phyloP scores from a whole-genome alignment of 2,797 vertebrate species.

The Amphiprion clarkii region DNA sequence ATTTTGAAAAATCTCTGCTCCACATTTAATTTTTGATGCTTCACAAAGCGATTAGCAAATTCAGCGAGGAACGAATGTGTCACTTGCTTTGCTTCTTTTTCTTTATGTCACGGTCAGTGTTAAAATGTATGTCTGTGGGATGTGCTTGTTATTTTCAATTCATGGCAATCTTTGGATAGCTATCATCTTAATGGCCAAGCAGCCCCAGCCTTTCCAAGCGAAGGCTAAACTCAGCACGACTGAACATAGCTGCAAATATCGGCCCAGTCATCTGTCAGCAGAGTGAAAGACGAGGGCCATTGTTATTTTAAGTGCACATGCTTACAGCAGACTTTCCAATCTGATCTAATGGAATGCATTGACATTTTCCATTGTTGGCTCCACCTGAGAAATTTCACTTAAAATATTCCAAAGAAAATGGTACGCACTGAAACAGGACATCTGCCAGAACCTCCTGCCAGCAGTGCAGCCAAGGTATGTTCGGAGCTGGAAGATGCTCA shows the following conservation, averaged over 20 bases:
- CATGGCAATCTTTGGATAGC: conserved; percentile 47
- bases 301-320: conserved; percentile 74
- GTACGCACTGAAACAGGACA: conserved; percentile 27
- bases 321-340: conserved; percentile 64
- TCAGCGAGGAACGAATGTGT: background rate
- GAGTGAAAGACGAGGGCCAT: conserved; percentile 56
- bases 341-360: conserved; percentile 66
- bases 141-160: conserved; percentile 66
- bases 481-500: conserved; percentile 70
- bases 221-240: conserved; percentile 48
- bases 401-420: conserved; percentile 61
- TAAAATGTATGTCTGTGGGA: conserved; percentile 45
- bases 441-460: conserved; percentile 68
- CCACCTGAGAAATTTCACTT: conserved; percentile 63
- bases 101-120: conserved; percentile 38
- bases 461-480: conserved; percentile 66
- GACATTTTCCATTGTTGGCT: conserved; percentile 66
- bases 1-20: conserved; percentile 39
- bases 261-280: conserved; percentile 62
- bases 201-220: conserved; percentile 49
- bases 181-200: conserved; percentile 61
- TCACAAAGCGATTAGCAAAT: conserved; percentile 11
- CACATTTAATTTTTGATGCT: conserved; percentile 27
- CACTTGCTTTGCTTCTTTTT: background rate
- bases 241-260: conserved; percentile 66